Percentiles rank a stretch among this genome's conserved stretches.
Evolutionary conservation across 2,888 invertebrate species (phyloP).

Genomic region (Trachelus tabidus): DNA sequence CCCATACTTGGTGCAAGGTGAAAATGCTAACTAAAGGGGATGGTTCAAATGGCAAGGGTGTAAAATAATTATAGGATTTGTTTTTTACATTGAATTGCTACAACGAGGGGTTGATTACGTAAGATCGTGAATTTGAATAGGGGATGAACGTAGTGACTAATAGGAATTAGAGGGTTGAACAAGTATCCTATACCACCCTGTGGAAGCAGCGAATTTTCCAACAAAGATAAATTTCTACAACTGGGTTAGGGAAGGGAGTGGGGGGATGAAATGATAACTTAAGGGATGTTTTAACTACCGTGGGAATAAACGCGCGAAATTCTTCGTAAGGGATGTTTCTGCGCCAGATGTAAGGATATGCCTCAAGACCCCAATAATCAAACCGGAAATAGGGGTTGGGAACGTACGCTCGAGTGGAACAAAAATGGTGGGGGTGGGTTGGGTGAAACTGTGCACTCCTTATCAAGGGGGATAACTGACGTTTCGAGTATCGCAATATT

Average conservation of each 20-base stretch:
- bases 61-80: background rate
- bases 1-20: slow-evolving; percentile 51
- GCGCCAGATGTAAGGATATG: background rate
- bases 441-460: background rate
- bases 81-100: background rate
- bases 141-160: background rate
- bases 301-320: background rate
- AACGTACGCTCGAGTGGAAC: background rate
- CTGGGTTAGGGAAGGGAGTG: too few species aligned
- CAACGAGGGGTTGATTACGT: background rate
- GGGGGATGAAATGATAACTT: background rate
- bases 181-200: background rate
- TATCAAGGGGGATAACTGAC: background rate
- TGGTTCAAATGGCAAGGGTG: slow-evolving; percentile 51
- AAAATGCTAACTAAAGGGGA: slow-evolving; percentile 61
- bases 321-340: background rate
- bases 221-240: background rate
- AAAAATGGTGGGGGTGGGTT: background rate
- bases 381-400: background rate
- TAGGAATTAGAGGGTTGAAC: background rate
- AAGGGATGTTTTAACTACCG: background rate
- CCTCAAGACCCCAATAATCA: background rate
- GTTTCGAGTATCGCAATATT: background rate
- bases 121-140: background rate
- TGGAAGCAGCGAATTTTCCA: background rate